Conservation (phyloP, 2,888 invertebrate species). For the Eupelmus urozonus region DNA sequence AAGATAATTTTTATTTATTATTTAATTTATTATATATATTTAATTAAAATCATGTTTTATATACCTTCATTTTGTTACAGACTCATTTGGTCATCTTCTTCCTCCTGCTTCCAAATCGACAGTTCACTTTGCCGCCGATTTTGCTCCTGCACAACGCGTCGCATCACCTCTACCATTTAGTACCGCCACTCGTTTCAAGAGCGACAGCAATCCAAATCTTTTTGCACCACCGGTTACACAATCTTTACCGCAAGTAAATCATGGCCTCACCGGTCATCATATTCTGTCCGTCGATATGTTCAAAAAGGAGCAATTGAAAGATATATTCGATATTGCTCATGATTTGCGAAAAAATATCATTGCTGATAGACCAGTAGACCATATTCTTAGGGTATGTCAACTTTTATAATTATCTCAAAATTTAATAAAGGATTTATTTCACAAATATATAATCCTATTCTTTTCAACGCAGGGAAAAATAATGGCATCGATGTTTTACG, state of each 20-base stretch:
- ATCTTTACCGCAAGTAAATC: constrained; percentile 69
- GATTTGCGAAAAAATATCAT: constrained; percentile 88
- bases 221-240: constrained; percentile 62
- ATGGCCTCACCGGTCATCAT: constrained; percentile 85
- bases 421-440: background rate
- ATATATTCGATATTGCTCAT: constrained; percentile 96
- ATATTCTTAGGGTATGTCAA: constrained; percentile 85
- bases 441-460: background rate
- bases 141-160: constrained; percentile 64
- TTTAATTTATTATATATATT: background rate
- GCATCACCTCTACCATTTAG: constrained; percentile 67
- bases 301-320: constrained; percentile 92
- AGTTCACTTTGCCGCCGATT: constrained; percentile 69
- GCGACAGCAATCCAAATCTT: constrained; percentile 74
- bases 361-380: constrained; percentile 90
- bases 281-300: constrained; percentile 92
- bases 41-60: background rate
- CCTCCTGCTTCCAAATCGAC: constrained; percentile 61
- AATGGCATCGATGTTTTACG: constrained; percentile 98
- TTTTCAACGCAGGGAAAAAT: constrained; percentile 88
- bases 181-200: constrained; percentile 69
- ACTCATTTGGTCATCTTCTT: constrained; percentile 61
- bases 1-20: background rate
- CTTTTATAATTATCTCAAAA: background rate
- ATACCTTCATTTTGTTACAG: constrained; percentile 61